These are phyloP conservation scores for Charanyca ferruginea DNA, from an alignment of 2,888 invertebrate genomes.

Conservation along the genomic window DNA sequence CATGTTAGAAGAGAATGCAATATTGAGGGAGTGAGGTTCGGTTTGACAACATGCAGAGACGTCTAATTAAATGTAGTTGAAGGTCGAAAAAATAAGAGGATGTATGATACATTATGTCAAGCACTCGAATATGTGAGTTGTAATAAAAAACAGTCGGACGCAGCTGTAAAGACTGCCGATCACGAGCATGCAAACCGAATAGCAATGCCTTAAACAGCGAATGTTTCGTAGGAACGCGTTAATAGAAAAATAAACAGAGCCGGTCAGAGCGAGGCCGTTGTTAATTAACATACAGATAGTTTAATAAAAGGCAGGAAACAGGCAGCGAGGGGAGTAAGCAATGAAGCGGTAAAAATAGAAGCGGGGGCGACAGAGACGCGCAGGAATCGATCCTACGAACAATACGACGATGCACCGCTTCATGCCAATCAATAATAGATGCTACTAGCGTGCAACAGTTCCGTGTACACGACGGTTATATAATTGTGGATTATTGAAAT, in stretches of 20 bases:
- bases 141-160: slow-evolving; percentile 59
- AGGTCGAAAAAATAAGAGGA: slow-evolving; percentile 86
- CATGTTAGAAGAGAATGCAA: slow-evolving; percentile 79
- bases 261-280: slow-evolving; percentile 85
- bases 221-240: slow-evolving; percentile 80
- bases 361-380: slow-evolving; percentile 85
- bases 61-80: slow-evolving; percentile 88
- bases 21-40: slow-evolving; percentile 78
- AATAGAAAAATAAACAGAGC: slow-evolving; percentile 87
- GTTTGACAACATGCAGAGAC: slow-evolving; percentile 86
- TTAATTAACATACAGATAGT: slow-evolving; percentile 91
- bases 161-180: slow-evolving; percentile 62
- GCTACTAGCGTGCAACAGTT: slow-evolving; percentile 63
- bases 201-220: slow-evolving; percentile 77
- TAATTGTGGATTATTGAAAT: slow-evolving; percentile 55
- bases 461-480: slow-evolving; percentile 46
- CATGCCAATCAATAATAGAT: slow-evolving; percentile 86
- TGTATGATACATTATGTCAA: slow-evolving; percentile 67
- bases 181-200: slow-evolving; percentile 64
- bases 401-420: slow-evolving; percentile 82
- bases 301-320: slow-evolving; percentile 91
- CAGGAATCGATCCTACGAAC: slow-evolving; percentile 86
- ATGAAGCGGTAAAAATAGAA: slow-evolving; percentile 91
- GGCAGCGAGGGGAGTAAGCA: slow-evolving; percentile 89
- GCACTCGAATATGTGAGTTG: slow-evolving; percentile 37